Evolutionary conservation across 2,797 vertebrate species (phyloP).

Genomic region (Taenioides sp.): DNA sequence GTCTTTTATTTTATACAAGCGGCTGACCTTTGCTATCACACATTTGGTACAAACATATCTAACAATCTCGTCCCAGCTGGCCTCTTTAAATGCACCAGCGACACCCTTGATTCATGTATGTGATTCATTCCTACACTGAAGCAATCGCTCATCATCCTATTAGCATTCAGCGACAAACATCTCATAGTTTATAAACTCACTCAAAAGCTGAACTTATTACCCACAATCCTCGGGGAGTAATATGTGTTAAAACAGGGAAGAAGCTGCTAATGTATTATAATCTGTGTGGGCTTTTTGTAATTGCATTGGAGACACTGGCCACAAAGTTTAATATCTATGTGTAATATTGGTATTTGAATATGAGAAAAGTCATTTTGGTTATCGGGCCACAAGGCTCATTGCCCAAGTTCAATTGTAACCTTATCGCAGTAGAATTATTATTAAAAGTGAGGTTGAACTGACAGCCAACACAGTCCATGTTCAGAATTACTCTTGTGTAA

Average conservation of each 20-base stretch:
- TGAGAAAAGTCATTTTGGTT: conserved; percentile 32
- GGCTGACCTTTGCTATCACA: conserved; percentile 24
- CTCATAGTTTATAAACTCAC: conserved; percentile 65
- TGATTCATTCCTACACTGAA: conserved; percentile 55
- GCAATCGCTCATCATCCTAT: conserved; percentile 67
- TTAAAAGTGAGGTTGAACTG: conserved; percentile 28
- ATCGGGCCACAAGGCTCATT: conserved; percentile 31
- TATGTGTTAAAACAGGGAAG: conserved; percentile 55
- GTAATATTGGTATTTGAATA: conserved; percentile 40
- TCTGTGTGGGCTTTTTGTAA: conserved; percentile 55
- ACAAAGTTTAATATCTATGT: conserved; percentile 23
- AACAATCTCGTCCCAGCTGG: conserved; percentile 52
- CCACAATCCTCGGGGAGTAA: conserved; percentile 42
- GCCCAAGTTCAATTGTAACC: conserved; percentile 19
- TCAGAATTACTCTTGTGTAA: conserved; percentile 10
- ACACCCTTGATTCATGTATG: conserved; percentile 63
- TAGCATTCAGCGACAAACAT: conserved; percentile 75
- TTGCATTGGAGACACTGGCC: conserved; percentile 28
- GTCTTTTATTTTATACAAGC: conserved; percentile 10
- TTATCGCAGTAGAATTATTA: conserved; percentile 29
- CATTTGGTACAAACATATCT: conserved; percentile 23
- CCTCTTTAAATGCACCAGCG: conserved; percentile 45
- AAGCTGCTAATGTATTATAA: conserved; percentile 44
- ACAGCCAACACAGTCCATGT: conserved; percentile 6
- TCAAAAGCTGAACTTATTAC: conserved; percentile 61